Conservation (phyloP, 2,888 invertebrate genomes). For the Hipparchia sbordonii region DNA sequence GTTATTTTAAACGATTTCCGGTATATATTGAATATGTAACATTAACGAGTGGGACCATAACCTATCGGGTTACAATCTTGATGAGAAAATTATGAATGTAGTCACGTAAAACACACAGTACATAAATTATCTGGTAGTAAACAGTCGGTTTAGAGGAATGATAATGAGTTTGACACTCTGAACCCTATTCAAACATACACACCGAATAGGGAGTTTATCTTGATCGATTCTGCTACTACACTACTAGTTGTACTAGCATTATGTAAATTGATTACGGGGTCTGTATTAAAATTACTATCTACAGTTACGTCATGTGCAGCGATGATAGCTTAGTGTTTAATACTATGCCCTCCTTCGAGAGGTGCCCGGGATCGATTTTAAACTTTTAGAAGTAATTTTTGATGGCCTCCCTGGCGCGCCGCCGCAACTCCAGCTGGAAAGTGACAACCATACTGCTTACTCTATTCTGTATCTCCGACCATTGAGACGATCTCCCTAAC, state of each 20-base stretch:
- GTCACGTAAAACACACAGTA: conserved; percentile 14
- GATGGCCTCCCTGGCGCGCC: too few relatives aligned
- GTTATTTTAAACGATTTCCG: not conserved
- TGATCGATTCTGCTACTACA: conserved; percentile 34
- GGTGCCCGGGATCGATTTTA: too few relatives aligned
- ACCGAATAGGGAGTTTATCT: conserved; percentile 37
- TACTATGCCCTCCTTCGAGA: too few relatives aligned
- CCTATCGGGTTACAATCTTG: conserved; percentile 12
- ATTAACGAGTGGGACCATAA: not conserved
- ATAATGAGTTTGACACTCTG: conserved; percentile 42
- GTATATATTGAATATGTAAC: not conserved
- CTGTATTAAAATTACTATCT: conserved; percentile 10
- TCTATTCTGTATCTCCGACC: too few relatives aligned
- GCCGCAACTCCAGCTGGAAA: too few relatives aligned
- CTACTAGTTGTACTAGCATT: conserved; percentile 38
- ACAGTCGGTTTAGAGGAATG: conserved; percentile 26
- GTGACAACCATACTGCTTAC: too few relatives aligned
- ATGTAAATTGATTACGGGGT: conserved; percentile 37
- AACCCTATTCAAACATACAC: conserved; percentile 36
- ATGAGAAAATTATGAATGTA: conserved; percentile 25
- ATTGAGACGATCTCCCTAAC: too few relatives aligned
- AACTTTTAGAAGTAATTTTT: too few relatives aligned
- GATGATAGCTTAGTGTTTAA: not conserved
- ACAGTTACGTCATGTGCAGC: not conserved
- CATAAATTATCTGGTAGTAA: conserved; percentile 22